phyloP scores from a whole-genome alignment of 2,888 invertebrate species.

The Zhuqinia jingwanae region DNA sequence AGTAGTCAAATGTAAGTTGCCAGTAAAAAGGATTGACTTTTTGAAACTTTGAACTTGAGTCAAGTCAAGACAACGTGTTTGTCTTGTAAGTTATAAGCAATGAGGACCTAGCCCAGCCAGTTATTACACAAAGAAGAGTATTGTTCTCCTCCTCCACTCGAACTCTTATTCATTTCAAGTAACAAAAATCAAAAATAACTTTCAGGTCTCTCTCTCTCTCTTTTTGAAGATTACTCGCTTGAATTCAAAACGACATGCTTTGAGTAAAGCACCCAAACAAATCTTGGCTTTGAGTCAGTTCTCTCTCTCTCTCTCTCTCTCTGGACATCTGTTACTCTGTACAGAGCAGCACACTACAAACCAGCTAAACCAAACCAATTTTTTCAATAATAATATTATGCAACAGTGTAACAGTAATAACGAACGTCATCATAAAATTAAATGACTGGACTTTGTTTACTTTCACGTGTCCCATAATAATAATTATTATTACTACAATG shows the following conservation, averaged over 20 bases:
- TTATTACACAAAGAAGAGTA: not conserved
- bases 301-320: not conserved
- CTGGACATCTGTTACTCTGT: constrained; percentile 29
- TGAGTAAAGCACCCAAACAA: not conserved
- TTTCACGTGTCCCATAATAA: constrained; percentile 1
- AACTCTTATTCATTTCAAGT: not conserved
- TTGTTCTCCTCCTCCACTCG: not conserved
- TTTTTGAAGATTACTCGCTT: too few relatives aligned
- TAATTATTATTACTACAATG: not conserved
- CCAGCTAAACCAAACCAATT: not conserved
- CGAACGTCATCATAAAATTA: constrained; percentile 41
- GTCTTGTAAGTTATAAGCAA: not conserved
- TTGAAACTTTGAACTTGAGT: too few relatives aligned
- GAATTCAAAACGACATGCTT: too few relatives aligned
- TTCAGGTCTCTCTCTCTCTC: too few relatives aligned
- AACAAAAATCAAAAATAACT: not conserved
- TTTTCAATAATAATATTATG: not conserved
- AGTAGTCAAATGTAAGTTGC: too few relatives aligned
- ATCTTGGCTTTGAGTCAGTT: constrained; percentile 17
- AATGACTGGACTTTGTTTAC: constrained; percentile 24
- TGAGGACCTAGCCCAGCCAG: not conserved
- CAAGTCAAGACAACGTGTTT: too few relatives aligned
- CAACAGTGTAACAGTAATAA: not conserved
- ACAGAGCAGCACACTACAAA: not conserved
- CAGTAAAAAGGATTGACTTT: too few relatives aligned